A percentile compares a stretch with the other conserved stretches of the same genome.
phyloP scores from a whole-genome alignment of 2,113 vertebrate species.

The Anser brachyrhynchus region DNA sequence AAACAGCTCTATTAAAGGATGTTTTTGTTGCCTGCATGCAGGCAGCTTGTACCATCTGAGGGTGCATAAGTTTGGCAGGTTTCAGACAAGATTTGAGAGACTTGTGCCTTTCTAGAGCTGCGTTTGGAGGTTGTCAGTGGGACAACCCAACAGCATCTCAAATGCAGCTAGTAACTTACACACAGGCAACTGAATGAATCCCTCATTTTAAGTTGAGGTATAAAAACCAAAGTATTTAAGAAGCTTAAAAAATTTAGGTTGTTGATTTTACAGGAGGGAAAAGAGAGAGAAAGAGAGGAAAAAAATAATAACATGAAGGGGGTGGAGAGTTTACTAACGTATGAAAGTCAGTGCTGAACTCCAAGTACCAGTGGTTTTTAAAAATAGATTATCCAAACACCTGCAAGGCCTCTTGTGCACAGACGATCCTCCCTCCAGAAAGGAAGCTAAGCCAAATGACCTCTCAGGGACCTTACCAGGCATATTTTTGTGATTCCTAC shows the following conservation, averaged over 20 bases:
- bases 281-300: background rate
- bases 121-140: background rate
- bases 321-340: background rate
- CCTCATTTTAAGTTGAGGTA: background rate
- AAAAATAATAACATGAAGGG: background rate
- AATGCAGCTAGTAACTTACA: background rate
- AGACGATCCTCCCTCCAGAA: background rate
- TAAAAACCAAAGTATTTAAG: background rate
- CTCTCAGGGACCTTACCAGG: background rate
- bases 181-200: background rate
- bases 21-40: accelerated
- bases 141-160: accelerated
- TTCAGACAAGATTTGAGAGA: no score
- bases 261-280: background rate
- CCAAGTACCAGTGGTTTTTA: constrained; percentile 11
- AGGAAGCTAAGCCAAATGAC: background rate
- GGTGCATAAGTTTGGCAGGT: no score
- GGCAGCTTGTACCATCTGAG: background rate
- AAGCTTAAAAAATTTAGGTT: background rate
- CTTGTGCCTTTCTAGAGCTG: background rate
- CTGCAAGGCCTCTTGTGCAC: background rate
- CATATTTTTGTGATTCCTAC: background rate
- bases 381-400: constrained; percentile 33
- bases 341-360: background rate
- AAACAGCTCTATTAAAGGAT: accelerated